phyloP scores from a whole-genome alignment of 1,140 invertebrate species.

The Drosophila chauvacae region DNA sequence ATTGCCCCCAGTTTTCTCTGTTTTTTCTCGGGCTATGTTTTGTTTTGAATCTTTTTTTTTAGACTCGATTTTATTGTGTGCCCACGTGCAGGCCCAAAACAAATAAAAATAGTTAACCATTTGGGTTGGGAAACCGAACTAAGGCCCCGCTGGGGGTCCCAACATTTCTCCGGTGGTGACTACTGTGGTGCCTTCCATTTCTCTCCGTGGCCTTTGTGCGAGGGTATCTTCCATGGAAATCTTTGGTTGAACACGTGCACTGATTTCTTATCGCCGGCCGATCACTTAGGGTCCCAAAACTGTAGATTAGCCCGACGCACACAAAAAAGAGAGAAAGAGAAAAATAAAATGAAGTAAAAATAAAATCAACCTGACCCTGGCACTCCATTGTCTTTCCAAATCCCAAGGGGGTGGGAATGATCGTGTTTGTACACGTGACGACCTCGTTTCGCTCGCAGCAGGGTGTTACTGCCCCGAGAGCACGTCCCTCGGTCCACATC shows the following conservation, averaged over 20 bases:
- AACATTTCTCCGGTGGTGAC: constrained; percentile 36
- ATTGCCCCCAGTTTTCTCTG: constrained; percentile 60
- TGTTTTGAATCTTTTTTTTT: constrained; percentile 21
- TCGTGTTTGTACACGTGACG: constrained; percentile 78
- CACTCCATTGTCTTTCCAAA: constrained; percentile 48
- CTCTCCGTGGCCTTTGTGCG: constrained; percentile 22
- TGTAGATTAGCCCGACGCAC: constrained; percentile 68
- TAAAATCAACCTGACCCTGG: constrained; percentile 72
- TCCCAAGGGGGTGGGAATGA: constrained; percentile 40
- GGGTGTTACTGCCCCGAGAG: constrained; percentile 45
- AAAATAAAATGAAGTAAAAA: constrained; percentile 43
- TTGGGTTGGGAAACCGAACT: constrained; percentile 74
- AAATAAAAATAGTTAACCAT: constrained; percentile 67
- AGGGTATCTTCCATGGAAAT: constrained; percentile 58
- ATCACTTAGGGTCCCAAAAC: constrained; percentile 73
- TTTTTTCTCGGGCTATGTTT: constrained; percentile 26
- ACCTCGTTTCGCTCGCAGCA: constrained; percentile 71
- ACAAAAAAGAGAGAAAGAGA: constrained; percentile 28
- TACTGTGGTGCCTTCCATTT: constrained; percentile 63
- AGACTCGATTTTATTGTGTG: constrained; percentile 50
- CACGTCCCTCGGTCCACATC: constrained; percentile 51
- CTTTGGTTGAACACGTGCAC: constrained; percentile 75
- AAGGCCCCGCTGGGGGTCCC: constrained; percentile 73
- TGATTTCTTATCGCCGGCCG: constrained; percentile 73
- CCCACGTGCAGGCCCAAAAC: constrained; percentile 72